Base-by-base conservation (phyloP, 2,113 vertebrate genomes). In the Opisthocomus hoazin region DNA sequence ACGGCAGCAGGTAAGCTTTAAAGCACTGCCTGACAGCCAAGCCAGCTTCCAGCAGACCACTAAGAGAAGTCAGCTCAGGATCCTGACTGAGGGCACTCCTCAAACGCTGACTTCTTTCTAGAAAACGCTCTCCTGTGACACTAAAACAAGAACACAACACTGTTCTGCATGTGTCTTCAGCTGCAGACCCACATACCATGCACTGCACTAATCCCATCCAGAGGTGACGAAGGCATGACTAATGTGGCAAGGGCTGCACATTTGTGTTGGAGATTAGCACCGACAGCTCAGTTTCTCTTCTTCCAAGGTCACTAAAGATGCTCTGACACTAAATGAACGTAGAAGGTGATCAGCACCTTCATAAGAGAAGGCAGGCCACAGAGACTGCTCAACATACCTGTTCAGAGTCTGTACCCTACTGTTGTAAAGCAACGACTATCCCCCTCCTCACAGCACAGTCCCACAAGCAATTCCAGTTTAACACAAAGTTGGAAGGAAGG, bases 191-290 rank as follows among this genome's bases (percentile, higher is more conserved):
- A 77, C 78, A 81, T 26, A 77, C 19, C 1, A 0, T n/a, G 60
- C 21, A 5, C 66, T 45, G 66, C 61, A 53, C 56, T 94, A 96
- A 93, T 94, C 87, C 97, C 88, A 90, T 81, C 87, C 51, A 77
- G 88, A 89, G 74, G 89, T 92, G 89, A 96, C 88, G 96, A 92
- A 94, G 70, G 77, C 94, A 92, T 50, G 54, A 89, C 80, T 94
- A 86, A 93, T 73, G 80, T 75, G 81, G 70, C 83, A 84, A 93
- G 51, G 43, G 36, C 63, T 86, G 56, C 73, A 58, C 73, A 30
- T 78, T 94, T 88, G 30, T 76, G 82, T 70, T 86, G 56, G 58
- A 76, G 84, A 94, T 96, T 91, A 96, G 68, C 86, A 90, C 65
- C 0, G 2, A 84, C 87, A 90, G 69, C 81, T 76, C 79, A 15